Percentiles rank a stretch among this genome's conserved stretches.
Conservation (phyloP, 2,888 invertebrate genomes). For the Shargacucullia verbasci region DNA sequence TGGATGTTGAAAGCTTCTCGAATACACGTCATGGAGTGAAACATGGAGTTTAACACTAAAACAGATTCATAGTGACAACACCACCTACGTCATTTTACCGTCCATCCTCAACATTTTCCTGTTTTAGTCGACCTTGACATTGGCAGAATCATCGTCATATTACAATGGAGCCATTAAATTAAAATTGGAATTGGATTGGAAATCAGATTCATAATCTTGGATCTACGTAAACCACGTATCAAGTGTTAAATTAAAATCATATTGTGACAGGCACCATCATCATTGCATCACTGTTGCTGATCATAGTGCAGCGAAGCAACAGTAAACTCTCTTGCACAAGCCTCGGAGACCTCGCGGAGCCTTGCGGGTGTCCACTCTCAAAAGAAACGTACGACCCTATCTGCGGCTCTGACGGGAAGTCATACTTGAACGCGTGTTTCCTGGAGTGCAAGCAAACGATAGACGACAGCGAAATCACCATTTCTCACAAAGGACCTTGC, state of each 20-base stretch:
- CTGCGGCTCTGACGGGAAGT: constrained; percentile 92
- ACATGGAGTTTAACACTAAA: too few species aligned
- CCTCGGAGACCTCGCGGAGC: constrained; percentile 8
- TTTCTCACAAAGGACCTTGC: constrained; percentile 21
- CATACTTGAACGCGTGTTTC: constrained; percentile 88
- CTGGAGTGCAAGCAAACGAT: constrained; percentile 34
- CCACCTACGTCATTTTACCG: too few species aligned
- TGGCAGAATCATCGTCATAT: too few species aligned
- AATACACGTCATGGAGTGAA: too few species aligned
- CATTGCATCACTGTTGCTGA: constrained; percentile 10
- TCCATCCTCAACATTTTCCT: too few species aligned
- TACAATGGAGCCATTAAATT: too few species aligned
- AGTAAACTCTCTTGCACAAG: constrained; percentile 1
- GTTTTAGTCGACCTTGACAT: too few species aligned
- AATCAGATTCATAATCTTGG: too few species aligned
- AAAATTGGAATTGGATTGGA: too few species aligned
- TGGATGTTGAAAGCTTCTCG: too few species aligned
- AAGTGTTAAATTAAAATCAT: neutral
- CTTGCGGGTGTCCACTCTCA: constrained; percentile 26
- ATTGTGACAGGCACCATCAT: constrained; percentile 21
- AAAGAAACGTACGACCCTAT: constrained; percentile 76
- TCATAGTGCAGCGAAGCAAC: neutral
- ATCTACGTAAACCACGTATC: too few species aligned
- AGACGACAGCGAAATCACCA: neutral
- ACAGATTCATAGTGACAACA: too few species aligned